These are phyloP conservation scores for Philotrypesis tridentata DNA, from an alignment of 1,140 invertebrate species.

Conservation along the genomic window DNA sequence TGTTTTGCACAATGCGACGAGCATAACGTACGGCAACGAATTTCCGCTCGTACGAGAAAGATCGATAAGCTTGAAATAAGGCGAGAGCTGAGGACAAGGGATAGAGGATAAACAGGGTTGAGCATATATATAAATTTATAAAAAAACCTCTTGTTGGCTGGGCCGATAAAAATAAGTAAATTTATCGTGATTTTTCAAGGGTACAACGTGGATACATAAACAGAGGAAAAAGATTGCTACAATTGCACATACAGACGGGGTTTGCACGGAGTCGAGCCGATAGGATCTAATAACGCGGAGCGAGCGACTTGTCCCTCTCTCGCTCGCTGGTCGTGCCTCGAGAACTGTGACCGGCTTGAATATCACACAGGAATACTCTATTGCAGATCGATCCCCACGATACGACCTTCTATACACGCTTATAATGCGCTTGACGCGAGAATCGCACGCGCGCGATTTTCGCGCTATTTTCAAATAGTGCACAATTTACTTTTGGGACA, in stretches of 20 bases:
- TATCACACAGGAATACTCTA: slow-evolving; percentile 44
- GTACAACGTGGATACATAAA: too few relatives aligned
- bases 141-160: slow-evolving; percentile 19
- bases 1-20: not conserved
- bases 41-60: slow-evolving; percentile 50
- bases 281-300: slow-evolving; percentile 48
- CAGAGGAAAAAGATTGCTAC: slow-evolving; percentile 34
- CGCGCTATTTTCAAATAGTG: not conserved
- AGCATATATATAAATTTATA: not conserved
- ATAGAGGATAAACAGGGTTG: not conserved
- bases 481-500: too few relatives aligned
- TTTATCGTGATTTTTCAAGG: slow-evolving; percentile 47
- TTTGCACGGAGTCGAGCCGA: not conserved
- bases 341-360: slow-evolving; percentile 28
- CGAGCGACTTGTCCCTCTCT: too few relatives aligned
- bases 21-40: slow-evolving; percentile 13
- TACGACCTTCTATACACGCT: slow-evolving; percentile 21
- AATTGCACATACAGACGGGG: slow-evolving; percentile 39
- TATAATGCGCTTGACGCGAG: too few relatives aligned
- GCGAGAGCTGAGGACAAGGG: slow-evolving; percentile 47
- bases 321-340: slow-evolving; percentile 37
- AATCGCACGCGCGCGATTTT: slow-evolving; percentile 9
- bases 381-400: slow-evolving; percentile 46
- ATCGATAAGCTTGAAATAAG: slow-evolving; percentile 51
- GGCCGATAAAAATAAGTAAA: slow-evolving; percentile 46